Conservation (phyloP, 2,797 vertebrate species). For the Ibycter americanus region DNA sequence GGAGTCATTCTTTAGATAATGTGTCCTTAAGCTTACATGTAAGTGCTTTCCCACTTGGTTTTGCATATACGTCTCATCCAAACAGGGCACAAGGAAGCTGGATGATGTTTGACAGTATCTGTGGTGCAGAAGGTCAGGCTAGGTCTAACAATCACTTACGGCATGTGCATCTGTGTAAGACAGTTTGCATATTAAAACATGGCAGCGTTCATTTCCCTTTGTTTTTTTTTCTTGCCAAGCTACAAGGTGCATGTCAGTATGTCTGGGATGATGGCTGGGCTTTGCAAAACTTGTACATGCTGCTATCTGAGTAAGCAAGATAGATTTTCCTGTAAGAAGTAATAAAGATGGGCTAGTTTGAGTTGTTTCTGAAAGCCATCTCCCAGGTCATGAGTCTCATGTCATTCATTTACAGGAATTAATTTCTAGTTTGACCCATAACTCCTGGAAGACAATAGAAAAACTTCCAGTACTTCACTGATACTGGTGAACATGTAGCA, state of each 20-base stretch:
- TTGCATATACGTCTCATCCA: constrained; percentile 33
- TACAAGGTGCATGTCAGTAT: neutral
- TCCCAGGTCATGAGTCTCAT: neutral
- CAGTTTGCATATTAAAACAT: constrained; percentile 32
- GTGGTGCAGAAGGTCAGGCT: neutral
- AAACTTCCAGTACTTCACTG: neutral
- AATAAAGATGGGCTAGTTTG: neutral
- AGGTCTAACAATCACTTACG: neutral
- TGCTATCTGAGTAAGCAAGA: neutral
- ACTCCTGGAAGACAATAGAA: neutral
- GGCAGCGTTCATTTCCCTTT: constrained; percentile 17
- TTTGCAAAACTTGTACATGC: neutral
- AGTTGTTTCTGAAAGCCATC: neutral
- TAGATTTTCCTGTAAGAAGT: neutral
- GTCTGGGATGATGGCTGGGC: neutral
- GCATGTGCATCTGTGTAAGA: neutral
- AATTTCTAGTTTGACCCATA: neutral
- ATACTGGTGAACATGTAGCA: neutral
- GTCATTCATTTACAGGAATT: neutral
- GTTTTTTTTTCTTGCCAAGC: constrained; percentile 45
- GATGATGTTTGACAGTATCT: neutral
- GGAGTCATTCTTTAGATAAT: neutral
- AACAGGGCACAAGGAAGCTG: neutral
- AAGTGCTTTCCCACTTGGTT: constrained; percentile 60
- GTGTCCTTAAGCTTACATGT: constrained; percentile 1